Base-by-base conservation (phyloP, 2,113 vertebrate genomes). In the Brachyistius frenatus region DNA sequence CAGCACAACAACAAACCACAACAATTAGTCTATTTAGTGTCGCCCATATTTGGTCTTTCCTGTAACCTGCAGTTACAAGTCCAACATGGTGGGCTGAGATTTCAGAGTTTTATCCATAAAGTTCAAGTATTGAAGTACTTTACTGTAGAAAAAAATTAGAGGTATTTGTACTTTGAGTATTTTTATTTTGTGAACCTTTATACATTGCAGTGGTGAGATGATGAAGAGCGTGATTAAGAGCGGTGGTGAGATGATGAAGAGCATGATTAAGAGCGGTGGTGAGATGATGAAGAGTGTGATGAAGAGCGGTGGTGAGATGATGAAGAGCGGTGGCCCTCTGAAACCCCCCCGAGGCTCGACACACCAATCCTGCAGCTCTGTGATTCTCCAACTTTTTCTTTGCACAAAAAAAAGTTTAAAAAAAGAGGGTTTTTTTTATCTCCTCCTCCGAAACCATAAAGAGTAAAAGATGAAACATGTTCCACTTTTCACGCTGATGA, bases 271-370 rank as follows among this genome's bases (percentile, higher is more conserved):
- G n/a, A 23, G 23, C 1, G 23, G 23, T 23, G 23, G 23, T 23
- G 23, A 23, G 23, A 23, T 23, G 23, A 23, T 23, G 23, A 23
- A 23, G 23, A n/a, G n/a, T n/a, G n/a, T n/a, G n/a, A n/a, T n/a
- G n/a, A n/a, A n/a, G n/a, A 23, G 23, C 1, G 23, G 23, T 23
- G 23, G 23, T 23, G 23, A 23, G 23, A 23, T 23, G 56, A 77
- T 57, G 73, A 0, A 52, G 67, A 53, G n/a, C 73, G 70, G 68
- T 69, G 73, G 68, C 54, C 65, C 57, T 14, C n/a, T 5, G 14
- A 44, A 84, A 66, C 54, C 64, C 36, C 73, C 52, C 64, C 5
- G 57, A 76, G 76, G 61, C 3, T 63, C 31, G 54, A 58, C 16
- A 39, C 39, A 30, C 11, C n/a, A 58, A 16, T 55, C 65, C 54